phyloP scores from a whole-genome alignment of 2,797 vertebrate species.

The Synanceia verrucosa region DNA sequence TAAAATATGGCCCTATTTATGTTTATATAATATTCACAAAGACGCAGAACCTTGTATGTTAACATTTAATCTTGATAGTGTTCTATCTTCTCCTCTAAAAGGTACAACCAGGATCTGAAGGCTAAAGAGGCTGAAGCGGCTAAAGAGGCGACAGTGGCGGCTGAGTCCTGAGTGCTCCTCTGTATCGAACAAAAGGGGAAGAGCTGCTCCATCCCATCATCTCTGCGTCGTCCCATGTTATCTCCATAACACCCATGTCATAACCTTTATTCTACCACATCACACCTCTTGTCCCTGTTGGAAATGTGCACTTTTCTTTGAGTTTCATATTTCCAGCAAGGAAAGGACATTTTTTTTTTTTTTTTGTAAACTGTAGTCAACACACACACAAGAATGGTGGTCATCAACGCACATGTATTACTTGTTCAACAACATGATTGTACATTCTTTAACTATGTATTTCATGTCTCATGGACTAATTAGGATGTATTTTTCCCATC shows the following conservation, averaged over 20 bases:
- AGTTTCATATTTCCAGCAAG: conserved; percentile 59
- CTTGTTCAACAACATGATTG: conserved; percentile 64
- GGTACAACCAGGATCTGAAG: conserved; percentile 88
- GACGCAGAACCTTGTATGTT: no score
- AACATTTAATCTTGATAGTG: not conserved
- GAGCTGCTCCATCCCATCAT: conserved; percentile 21
- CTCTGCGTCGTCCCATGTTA: conserved; percentile 25
- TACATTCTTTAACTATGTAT: conserved; percentile 58
- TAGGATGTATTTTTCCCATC: conserved; percentile 38
- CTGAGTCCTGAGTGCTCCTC: conserved; percentile 65
- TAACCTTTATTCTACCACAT: conserved; percentile 54
- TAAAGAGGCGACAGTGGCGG: not conserved
- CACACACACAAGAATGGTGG: conserved; percentile 44
- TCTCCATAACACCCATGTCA: conserved; percentile 61
- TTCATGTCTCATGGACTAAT: conserved; percentile 41
- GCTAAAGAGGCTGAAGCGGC: conserved; percentile 65
- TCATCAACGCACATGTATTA: conserved; percentile 72
- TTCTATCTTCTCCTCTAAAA: conserved; percentile 33
- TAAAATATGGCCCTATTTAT: no score
- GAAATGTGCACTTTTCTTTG: conserved; percentile 55
- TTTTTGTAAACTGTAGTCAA: conserved; percentile 60
- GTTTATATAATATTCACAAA: no score
- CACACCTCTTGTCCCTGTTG: conserved; percentile 60
- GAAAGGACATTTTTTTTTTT: conserved; percentile 18
- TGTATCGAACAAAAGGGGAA: conserved; percentile 62